Percentiles rank a stretch among this genome's conserved stretches.
Evolutionary conservation across 2,113 vertebrate genomes (phyloP).

Genomic region (Centropus bengalensis): DNA sequence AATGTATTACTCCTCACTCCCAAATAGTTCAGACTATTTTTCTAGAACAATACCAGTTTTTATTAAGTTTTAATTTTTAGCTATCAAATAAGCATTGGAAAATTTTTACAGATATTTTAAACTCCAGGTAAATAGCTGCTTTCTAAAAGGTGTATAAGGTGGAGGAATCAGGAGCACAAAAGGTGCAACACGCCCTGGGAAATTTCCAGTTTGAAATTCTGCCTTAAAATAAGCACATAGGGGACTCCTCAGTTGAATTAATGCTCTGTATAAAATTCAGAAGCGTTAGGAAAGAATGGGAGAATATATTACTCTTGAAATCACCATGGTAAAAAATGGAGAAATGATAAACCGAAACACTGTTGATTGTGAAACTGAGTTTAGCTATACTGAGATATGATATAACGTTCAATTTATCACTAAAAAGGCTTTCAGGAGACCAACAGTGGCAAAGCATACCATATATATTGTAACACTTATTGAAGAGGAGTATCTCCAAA

Average conservation of each 20-base stretch:
- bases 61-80: not conserved
- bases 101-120: not conserved
- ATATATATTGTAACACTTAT: not conserved
- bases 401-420: not conserved
- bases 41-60: not conserved
- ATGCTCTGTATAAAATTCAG: not conserved
- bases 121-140: not conserved
- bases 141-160: not conserved
- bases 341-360: not conserved
- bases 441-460: not conserved
- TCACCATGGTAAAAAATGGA: not conserved
- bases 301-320: not conserved
- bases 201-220: not conserved
- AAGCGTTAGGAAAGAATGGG: not conserved
- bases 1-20: not conserved
- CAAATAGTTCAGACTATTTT: not conserved
- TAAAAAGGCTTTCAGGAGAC: not conserved
- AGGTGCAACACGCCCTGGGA: not conserved
- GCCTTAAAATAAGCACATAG: not conserved
- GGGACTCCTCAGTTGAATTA: not conserved
- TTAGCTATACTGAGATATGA: not conserved
- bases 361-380: not conserved
- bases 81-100: not conserved
- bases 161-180: not conserved
- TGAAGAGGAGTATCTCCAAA: not conserved